Conservation (phyloP, 1,140 invertebrate genomes). For the Lethocerus indicus region DNA sequence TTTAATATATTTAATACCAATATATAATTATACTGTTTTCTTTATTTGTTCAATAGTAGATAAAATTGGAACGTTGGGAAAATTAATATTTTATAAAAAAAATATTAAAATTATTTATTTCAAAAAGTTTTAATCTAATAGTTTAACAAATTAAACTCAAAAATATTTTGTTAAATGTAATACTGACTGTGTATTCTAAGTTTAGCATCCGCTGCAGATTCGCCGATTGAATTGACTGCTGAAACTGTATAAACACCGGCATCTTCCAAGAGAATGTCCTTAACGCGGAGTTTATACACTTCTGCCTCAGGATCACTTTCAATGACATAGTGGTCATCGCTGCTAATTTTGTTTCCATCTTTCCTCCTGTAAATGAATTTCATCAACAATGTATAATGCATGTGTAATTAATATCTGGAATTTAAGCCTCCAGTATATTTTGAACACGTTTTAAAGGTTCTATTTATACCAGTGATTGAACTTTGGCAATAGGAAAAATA, state of each 20-base stretch:
- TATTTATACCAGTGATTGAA: neutral
- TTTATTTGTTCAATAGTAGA: no score
- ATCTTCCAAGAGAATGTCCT: conserved; percentile 49
- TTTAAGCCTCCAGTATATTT: no score
- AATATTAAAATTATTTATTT: neutral
- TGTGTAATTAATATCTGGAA: no score
- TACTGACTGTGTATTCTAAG: conserved; percentile 62
- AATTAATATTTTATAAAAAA: neutral
- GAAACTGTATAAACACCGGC: conserved; percentile 60
- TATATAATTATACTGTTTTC: conserved; percentile 3
- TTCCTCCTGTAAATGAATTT: conserved; percentile 26
- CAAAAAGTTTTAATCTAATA: neutral
- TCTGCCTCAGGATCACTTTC: conserved; percentile 42
- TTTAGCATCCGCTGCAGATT: conserved; percentile 44
- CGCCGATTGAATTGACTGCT: conserved; percentile 58
- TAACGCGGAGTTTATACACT: conserved; percentile 47
- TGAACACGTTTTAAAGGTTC: no score
- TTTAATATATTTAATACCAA: conserved; percentile 4
- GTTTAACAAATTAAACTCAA: neutral
- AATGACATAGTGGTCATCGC: conserved; percentile 35
- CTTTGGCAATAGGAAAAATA: neutral
- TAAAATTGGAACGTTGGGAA: neutral
- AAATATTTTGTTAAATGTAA: neutral
- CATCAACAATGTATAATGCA: no score
- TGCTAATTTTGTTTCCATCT: conserved; percentile 38